These are phyloP conservation scores for Prunella strophiata DNA, from an alignment of 2,797 vertebrate species.

Conservation along the genomic window DNA sequence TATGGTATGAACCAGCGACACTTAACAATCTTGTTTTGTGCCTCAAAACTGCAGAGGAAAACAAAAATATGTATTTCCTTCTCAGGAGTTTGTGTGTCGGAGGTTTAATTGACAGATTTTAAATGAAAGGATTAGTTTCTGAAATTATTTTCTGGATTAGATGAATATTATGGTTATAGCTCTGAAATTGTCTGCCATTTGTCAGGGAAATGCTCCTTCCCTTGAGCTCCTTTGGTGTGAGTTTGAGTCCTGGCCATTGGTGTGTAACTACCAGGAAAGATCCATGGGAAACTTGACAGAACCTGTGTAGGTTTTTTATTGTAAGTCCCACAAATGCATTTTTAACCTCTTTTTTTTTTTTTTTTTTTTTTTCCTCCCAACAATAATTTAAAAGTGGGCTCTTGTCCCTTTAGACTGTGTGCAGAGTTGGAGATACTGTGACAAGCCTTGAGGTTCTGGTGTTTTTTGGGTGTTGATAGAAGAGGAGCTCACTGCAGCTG, in stretches of 20 bases:
- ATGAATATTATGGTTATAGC: not conserved
- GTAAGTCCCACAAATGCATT: not conserved
- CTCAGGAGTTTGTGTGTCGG: not conserved
- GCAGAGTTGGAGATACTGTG: rapidly evolving
- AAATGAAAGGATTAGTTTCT: not conserved
- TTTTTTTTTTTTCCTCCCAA: rapidly evolving
- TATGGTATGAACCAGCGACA: not conserved
- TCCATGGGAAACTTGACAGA: not conserved
- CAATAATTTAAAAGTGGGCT: rapidly evolving
- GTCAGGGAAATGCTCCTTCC: not conserved
- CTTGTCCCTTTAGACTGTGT: not conserved
- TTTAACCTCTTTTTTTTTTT: not conserved
- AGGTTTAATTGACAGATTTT: not conserved
- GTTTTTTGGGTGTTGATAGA: not conserved
- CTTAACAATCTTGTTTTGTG: not conserved
- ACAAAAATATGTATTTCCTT: rapidly evolving
- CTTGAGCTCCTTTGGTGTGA: not conserved
- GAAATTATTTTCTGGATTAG: not conserved
- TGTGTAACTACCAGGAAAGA: not conserved
- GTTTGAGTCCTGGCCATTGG: not conserved
- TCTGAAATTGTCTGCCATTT: not conserved
- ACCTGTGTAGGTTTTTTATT: not conserved
- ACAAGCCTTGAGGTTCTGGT: not conserved
- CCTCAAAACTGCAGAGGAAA: not conserved
- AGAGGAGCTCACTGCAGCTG: not conserved